phyloP scores from a whole-genome alignment of 2,797 vertebrate species.

The Mormyrus proboscirostris region DNA sequence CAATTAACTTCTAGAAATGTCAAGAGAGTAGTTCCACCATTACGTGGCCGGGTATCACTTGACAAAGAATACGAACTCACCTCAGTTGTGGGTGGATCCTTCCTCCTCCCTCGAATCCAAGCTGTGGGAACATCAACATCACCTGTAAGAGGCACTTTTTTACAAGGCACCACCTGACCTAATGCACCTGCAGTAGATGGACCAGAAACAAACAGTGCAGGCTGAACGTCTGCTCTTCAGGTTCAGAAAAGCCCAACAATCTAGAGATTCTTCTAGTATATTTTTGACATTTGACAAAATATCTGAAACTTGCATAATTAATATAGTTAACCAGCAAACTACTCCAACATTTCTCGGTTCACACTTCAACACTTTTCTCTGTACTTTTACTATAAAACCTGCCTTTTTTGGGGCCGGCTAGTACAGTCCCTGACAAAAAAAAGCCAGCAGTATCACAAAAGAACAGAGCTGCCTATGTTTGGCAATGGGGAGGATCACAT shows the following conservation, averaged over 20 bases:
- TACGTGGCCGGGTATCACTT: background rate
- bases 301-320: background rate
- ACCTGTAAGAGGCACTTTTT: background rate
- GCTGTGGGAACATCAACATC: constrained; percentile 61
- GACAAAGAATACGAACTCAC: constrained; percentile 52
- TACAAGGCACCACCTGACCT: background rate
- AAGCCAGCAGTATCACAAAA: background rate
- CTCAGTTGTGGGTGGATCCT: constrained; percentile 80
- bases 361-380: background rate
- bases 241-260: background rate
- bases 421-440: background rate
- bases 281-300: background rate
- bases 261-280: background rate
- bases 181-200: background rate
- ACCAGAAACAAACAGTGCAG: background rate
- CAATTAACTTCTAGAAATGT: background rate
- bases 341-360: background rate
- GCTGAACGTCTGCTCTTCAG: background rate
- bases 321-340: background rate
- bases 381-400: background rate
- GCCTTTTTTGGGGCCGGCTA: background rate
- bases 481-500: background rate
- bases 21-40: background rate
- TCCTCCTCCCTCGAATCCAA: constrained; percentile 90
- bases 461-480: background rate